Conservation (phyloP, 53 echinoderm and acorn worm species). For the Stichopus horrens region DNA sequence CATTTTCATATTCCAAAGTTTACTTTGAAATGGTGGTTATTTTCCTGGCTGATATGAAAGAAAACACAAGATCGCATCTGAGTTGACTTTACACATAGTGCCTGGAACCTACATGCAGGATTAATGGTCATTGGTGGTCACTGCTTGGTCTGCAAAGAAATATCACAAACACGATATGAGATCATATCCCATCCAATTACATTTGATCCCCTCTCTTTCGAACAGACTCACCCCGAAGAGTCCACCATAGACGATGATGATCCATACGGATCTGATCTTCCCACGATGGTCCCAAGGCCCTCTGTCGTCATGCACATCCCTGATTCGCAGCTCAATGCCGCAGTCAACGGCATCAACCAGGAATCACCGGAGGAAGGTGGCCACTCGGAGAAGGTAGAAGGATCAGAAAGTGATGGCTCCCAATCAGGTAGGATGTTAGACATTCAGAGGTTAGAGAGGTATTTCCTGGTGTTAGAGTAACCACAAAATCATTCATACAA, state of each 20-base stretch:
- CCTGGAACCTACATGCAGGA: no score
- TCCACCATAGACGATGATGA: not conserved
- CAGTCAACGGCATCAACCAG: conserved; percentile 15
- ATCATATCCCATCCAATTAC: no score
- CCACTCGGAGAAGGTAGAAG: not conserved
- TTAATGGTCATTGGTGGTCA: no score
- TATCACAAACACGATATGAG: no score
- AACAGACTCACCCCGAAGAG: conserved; percentile 2
- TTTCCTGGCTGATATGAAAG: no score
- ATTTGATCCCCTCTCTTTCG: not conserved
- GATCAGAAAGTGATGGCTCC: conserved; percentile 16
- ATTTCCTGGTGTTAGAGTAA: not conserved
- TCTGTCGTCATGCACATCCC: conserved; percentile 28
- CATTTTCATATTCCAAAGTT: no score
- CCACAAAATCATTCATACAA: no score
- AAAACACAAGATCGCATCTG: no score
- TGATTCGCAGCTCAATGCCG: not conserved
- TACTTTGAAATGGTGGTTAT: no score
- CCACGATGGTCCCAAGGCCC: conserved; percentile 14
- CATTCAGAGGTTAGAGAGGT: not conserved
- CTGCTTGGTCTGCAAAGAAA: no score
- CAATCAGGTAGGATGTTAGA: conserved; percentile 14
- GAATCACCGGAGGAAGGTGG: conserved; percentile 21
- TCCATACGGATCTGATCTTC: conserved; percentile 1
- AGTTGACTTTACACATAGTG: no score